A percentile compares a stretch with the other conserved stretches of the same genome.
Conservation (phyloP, 2,888 invertebrate genomes). For the Lasioglossum malachurum region DNA sequence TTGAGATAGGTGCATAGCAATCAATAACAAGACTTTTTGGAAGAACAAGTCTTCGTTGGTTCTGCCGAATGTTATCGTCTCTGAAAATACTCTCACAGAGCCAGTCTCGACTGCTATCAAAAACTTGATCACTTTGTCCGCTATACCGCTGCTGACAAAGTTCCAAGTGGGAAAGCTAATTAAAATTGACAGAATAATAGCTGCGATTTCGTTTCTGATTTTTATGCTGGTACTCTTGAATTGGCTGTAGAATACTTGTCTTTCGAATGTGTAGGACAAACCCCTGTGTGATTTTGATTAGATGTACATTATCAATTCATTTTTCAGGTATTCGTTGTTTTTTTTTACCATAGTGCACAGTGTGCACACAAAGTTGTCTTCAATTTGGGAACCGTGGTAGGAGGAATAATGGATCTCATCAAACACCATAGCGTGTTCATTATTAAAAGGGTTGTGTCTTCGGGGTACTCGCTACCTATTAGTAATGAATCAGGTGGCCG, state of each 20-base stretch:
- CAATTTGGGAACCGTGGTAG: slow-evolving; percentile 32
- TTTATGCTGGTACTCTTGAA: slow-evolving; percentile 68
- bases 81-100: slow-evolving; percentile 75
- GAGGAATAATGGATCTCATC: slow-evolving; percentile 67
- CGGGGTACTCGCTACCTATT: slow-evolving; percentile 51
- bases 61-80: slow-evolving; percentile 68
- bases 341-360: slow-evolving; percentile 75
- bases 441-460: slow-evolving; percentile 62
- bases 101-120: slow-evolving; percentile 74
- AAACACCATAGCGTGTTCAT: slow-evolving; percentile 74
- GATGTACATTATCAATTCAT: not conserved
- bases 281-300: slow-evolving; percentile 66
- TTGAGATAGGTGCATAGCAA: slow-evolving; percentile 72
- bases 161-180: slow-evolving; percentile 73
- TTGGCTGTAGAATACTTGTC: slow-evolving; percentile 65
- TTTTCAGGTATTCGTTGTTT: not conserved
- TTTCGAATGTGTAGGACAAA: slow-evolving; percentile 73
- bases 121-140: slow-evolving; percentile 77
- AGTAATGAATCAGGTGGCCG: slow-evolving; percentile 59
- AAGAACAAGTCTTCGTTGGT: slow-evolving; percentile 78
- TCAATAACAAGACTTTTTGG: slow-evolving; percentile 79
- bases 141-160: slow-evolving; percentile 73
- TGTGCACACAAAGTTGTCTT: slow-evolving; percentile 50
- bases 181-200: slow-evolving; percentile 74
- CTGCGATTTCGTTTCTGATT: slow-evolving; percentile 78